Conservation (phyloP, 2,113 vertebrate genomes). For the Turnix velox region DNA sequence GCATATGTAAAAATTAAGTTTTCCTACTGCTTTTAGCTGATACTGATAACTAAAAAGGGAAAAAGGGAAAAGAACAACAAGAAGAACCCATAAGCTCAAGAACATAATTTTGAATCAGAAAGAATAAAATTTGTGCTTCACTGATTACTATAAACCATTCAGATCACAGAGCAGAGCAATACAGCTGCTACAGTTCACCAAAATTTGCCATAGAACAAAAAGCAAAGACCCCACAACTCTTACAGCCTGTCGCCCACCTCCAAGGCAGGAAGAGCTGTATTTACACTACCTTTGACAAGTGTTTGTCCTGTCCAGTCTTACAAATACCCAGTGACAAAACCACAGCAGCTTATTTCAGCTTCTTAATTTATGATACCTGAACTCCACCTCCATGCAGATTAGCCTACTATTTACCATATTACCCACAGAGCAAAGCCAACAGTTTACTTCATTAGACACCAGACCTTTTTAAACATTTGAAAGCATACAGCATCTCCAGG, state of each 20-base stretch:
- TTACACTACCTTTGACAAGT: neutral
- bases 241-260: neutral
- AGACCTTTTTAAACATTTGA: neutral
- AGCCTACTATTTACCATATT: neutral
- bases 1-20: no score
- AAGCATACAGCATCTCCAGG: neutral
- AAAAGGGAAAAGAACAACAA: neutral
- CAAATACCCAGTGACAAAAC: neutral
- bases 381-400: neutral
- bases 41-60: neutral
- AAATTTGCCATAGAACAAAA: neutral
- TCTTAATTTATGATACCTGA: neutral
- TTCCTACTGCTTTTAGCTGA: neutral
- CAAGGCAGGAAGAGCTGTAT: neutral
- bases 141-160: neutral
- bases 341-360: neutral
- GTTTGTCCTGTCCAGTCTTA: neutral
- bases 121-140: neutral
- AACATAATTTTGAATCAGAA: neutral
- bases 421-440: neutral
- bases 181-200: neutral
- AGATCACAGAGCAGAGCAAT: neutral
- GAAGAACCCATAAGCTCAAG: neutral
- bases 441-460: neutral
- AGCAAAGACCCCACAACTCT: rapidly evolving